Conservation (phyloP, 2,113 vertebrate genomes). For the cattle (Bos taurus) region DNA sequence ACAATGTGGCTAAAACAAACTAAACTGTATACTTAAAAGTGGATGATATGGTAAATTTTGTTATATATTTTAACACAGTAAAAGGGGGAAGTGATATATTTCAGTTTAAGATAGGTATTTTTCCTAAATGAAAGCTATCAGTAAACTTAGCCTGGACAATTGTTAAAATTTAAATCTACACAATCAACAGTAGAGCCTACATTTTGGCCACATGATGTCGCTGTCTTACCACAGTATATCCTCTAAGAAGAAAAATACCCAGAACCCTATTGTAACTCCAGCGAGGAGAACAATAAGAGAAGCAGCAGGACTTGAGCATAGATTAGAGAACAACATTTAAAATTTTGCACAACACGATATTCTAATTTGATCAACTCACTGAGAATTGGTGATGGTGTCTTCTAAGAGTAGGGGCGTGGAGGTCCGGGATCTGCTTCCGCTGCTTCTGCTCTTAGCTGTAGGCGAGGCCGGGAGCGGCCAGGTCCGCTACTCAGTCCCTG, state of each 20-base stretch:
- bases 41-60: background rate
- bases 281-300: background rate
- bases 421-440: conserved; percentile 18
- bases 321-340: background rate
- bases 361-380: conserved; percentile 15
- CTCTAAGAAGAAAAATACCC: conserved; percentile 1
- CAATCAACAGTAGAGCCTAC: background rate
- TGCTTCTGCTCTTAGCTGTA: background rate
- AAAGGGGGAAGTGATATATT: background rate
- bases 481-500: conserved; percentile 83
- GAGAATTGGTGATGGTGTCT: conserved; percentile 55
- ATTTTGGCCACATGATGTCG: conserved; percentile 70
- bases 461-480: conserved; percentile 55
- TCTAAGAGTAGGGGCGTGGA: background rate
- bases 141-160: background rate
- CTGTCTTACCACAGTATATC: conserved; percentile 55
- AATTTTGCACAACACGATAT: background rate
- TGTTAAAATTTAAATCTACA: background rate
- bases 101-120: background rate
- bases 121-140: background rate
- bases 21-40: background rate
- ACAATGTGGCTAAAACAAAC: background rate
- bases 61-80: background rate
- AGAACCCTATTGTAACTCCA: background rate
- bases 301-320: conserved; percentile 23